phyloP scores from a whole-genome alignment of 2,888 invertebrate genomes.

The Asteroscopus sphinx region DNA sequence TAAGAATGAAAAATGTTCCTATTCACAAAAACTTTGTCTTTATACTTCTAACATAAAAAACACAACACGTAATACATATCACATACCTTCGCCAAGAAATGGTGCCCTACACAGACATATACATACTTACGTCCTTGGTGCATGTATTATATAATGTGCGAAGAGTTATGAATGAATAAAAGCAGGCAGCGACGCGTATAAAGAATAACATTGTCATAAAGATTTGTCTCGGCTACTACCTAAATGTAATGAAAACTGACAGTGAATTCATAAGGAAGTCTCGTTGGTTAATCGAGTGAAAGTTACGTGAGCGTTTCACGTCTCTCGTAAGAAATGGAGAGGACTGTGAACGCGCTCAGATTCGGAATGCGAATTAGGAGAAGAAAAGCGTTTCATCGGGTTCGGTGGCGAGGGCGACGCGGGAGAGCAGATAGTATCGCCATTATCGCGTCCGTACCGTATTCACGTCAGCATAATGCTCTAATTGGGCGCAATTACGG shows the following conservation, averaged over 20 bases:
- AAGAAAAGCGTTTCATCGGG: constrained; percentile 78
- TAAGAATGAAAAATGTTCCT: constrained; percentile 66
- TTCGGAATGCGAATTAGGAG: constrained; percentile 84
- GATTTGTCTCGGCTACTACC: constrained; percentile 68
- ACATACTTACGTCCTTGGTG: constrained; percentile 40
- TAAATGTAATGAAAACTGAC: constrained; percentile 76
- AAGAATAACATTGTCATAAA: constrained; percentile 71
- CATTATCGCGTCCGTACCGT: constrained; percentile 86
- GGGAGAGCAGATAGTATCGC: constrained; percentile 83
- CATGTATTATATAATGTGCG: constrained; percentile 57
- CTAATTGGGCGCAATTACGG: constrained; percentile 89
- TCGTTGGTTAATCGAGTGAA: constrained; percentile 84
- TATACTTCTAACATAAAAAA: constrained; percentile 59
- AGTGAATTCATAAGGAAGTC: constrained; percentile 77
- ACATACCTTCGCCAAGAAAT: constrained; percentile 29
- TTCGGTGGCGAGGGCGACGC: constrained; percentile 62
- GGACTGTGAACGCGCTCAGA: constrained; percentile 76
- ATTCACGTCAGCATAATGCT: constrained; percentile 89
- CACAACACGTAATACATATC: constrained; percentile 48
- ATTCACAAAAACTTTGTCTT: constrained; percentile 67
- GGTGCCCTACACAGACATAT: constrained; percentile 23
- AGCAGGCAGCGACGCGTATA: constrained; percentile 59
- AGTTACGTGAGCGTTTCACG: constrained; percentile 84
- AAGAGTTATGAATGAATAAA: constrained; percentile 66
- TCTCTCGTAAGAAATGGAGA: constrained; percentile 80